Conservation (phyloP, 2,888 invertebrate genomes). For the Stratiomys singularior region DNA sequence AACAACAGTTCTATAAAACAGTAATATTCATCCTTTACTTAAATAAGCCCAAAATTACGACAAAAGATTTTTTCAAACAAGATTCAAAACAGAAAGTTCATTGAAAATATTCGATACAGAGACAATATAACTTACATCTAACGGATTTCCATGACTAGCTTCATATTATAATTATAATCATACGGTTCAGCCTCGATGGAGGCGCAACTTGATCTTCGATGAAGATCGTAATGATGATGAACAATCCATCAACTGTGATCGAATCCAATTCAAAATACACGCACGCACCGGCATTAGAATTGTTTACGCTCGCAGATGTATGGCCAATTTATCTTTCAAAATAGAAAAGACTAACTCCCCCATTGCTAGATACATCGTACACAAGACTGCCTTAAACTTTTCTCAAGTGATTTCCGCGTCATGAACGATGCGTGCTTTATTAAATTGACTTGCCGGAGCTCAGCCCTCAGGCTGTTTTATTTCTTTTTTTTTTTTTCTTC, state of each 20-base stretch:
- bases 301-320: slow-evolving; percentile 33
- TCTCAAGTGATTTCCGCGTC: slow-evolving; percentile 33
- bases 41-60: too few relatives aligned
- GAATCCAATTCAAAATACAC: not conserved
- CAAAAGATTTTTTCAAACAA: too few relatives aligned
- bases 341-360: slow-evolving; percentile 13
- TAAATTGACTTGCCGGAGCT: slow-evolving; percentile 24
- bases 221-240: not conserved
- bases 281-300: slow-evolving; percentile 16
- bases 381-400: slow-evolving; percentile 46
- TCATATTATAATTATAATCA: too few relatives aligned
- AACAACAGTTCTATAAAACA: too few relatives aligned
- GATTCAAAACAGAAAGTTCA: too few relatives aligned
- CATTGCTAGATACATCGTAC: slow-evolving; percentile 34
- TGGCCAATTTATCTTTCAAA: slow-evolving; percentile 26
- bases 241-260: not conserved
- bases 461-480: slow-evolving; percentile 38
- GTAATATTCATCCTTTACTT: too few relatives aligned
- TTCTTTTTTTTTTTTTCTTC: too few relatives aligned
- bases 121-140: too few relatives aligned
- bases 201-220: too few relatives aligned
- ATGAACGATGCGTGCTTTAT: slow-evolving; percentile 1
- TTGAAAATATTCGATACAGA: too few relatives aligned
- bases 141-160: too few relatives aligned
- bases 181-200: too few relatives aligned